Evolutionary conservation across 30 jellyfish, hydroid and myxozoan genomes (phyloP).

Genomic region (Nemopilema nomurai): DNA sequence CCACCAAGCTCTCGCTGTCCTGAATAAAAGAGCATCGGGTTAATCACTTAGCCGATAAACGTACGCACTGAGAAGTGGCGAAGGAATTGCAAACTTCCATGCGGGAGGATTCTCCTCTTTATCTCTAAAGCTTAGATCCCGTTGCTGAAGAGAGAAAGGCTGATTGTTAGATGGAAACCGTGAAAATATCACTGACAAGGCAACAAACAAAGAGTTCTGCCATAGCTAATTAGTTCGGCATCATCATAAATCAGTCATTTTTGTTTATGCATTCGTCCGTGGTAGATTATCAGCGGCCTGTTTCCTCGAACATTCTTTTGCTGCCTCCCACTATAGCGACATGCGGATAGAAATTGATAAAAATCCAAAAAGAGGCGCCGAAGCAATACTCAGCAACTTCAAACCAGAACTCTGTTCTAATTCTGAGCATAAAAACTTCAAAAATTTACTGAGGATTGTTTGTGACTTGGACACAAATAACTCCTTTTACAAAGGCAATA

Average conservation of each 20-base stretch:
- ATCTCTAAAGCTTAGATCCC: neutral
- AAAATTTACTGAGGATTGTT: too few species aligned
- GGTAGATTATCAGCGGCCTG: too few species aligned
- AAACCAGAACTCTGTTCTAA: neutral
- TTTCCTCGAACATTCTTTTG: too few species aligned
- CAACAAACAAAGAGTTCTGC: neutral
- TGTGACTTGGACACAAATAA: neutral
- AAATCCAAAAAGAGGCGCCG: neutral
- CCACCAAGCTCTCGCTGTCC: slow-evolving; percentile 50
- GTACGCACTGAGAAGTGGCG: neutral
- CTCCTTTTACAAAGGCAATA: neutral
- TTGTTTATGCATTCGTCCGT: neutral
- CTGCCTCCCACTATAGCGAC: too few species aligned
- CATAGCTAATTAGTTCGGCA: neutral
- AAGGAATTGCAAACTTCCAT: neutral
- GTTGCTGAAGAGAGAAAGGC: neutral
- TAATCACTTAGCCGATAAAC: neutral
- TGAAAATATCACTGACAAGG: neutral
- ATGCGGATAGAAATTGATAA: neutral
- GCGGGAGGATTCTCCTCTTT: neutral
- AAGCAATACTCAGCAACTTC: neutral
- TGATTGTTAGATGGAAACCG: neutral
- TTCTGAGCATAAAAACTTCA: neutral
- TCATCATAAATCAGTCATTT: neutral
- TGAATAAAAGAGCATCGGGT: slow-evolving; percentile 40